Evolutionary conservation across 2,888 invertebrate genomes (phyloP).

Genomic region (Eilema sororculum): DNA sequence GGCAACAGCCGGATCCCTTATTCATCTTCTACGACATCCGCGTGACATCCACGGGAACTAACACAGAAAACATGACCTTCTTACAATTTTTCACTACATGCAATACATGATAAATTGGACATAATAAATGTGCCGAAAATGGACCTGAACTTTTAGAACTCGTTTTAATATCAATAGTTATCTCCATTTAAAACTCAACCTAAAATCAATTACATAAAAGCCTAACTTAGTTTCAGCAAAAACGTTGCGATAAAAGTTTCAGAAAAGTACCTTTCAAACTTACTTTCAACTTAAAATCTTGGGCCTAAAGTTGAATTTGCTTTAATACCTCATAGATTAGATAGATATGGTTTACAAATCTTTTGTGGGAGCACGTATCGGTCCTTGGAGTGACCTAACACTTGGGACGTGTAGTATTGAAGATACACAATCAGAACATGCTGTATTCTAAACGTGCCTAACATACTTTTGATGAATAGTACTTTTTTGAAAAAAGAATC

Average conservation of each 20-base stretch:
- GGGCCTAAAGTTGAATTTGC: background rate
- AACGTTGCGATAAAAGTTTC: background rate
- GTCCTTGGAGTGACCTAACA: constrained; percentile 20
- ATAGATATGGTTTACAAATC: background rate
- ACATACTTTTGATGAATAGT: constrained; percentile 10
- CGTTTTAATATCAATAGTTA: background rate
- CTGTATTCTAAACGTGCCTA: constrained; percentile 5
- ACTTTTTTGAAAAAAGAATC: background rate
- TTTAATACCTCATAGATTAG: background rate
- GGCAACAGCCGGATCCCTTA: no score
- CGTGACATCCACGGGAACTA: no score
- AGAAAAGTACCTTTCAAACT: background rate
- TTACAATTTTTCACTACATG: no score
- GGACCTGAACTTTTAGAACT: constrained; percentile 8
- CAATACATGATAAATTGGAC: constrained; percentile 16
- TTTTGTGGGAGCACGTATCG: constrained; percentile 22
- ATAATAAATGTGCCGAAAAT: background rate
- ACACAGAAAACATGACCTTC: no score
- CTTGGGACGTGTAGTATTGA: constrained; percentile 18
- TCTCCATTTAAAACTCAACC: background rate
- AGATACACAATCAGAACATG: constrained; percentile 12
- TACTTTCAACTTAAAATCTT: background rate
- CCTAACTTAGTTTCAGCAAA: background rate
- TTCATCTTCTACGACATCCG: no score
- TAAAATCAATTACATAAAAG: background rate